Percentiles rank a stretch among this genome's conserved stretches.
These are phyloP conservation scores for Tokudaia tokunoshimensis DNA, from an alignment of 2,797 vertebrate genomes.

Conservation along the genomic window DNA sequence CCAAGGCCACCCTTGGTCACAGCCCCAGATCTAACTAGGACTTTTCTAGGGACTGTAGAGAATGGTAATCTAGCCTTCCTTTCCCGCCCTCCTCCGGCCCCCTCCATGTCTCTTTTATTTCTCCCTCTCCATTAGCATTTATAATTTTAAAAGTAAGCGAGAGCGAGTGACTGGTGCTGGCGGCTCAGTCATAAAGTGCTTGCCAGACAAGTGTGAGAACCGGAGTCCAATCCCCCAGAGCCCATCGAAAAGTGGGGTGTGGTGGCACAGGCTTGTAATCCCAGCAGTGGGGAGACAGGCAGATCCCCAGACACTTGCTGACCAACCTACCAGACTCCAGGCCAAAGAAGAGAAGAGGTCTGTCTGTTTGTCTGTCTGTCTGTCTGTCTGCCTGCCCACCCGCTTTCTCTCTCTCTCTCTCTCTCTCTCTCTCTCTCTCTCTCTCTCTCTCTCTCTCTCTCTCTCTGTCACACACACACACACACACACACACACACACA, in stretches of 20 bases:
- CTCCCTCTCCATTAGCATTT: conserved; percentile 3
- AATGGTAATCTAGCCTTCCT: background rate
- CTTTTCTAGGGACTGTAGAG: background rate
- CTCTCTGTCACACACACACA: no score
- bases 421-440: background rate
- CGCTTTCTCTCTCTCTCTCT: background rate
- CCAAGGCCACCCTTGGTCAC: background rate
- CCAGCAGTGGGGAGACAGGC: background rate
- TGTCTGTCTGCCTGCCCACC: background rate
- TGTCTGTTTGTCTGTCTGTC: background rate
- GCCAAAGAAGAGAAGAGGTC: background rate
- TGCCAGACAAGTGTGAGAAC: background rate
- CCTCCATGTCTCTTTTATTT: background rate
- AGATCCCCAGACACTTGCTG: background rate
- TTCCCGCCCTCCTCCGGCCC: background rate
- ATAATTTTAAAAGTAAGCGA: background rate
- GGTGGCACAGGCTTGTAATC: background rate
- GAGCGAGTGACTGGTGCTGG: background rate
- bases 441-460: no score
- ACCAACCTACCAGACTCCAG: background rate
- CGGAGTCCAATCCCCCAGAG: background rate
- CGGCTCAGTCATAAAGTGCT: background rate
- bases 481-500: background rate
- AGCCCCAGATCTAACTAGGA: background rate
- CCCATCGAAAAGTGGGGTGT: background rate